These are phyloP conservation scores for Macrosoma leucophasiata DNA, from an alignment of 2,888 invertebrate species.

Conservation along the genomic window DNA sequence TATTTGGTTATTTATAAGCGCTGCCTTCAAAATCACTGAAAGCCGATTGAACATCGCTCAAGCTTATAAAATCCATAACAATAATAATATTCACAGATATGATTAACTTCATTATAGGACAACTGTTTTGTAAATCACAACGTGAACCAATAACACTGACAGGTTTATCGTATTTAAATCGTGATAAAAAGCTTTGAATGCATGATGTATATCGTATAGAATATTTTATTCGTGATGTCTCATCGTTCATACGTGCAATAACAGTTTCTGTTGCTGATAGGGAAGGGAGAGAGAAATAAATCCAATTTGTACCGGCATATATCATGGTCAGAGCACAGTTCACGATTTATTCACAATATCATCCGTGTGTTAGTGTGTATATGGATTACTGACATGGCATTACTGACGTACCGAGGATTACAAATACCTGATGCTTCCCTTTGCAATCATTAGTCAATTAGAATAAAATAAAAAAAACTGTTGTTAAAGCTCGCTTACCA, in stretches of 20 bases:
- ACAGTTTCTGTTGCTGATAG: conserved; percentile 61
- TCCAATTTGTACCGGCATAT: conserved; percentile 70
- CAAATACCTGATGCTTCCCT: too few relatives aligned
- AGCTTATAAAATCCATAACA: too few relatives aligned
- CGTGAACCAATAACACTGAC: conserved; percentile 32
- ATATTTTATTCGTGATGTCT: conserved; percentile 66
- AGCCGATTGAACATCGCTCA: too few relatives aligned
- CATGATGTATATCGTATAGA: conserved; percentile 51
- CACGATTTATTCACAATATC: conserved; percentile 62
- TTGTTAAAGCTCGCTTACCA: too few relatives aligned
- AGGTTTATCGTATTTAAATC: conserved; percentile 42
- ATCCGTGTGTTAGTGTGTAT: conserved; percentile 12
- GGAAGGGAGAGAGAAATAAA: conserved; percentile 62
- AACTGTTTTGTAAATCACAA: conserved; percentile 33
- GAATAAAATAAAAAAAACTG: too few relatives aligned
- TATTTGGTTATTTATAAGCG: too few relatives aligned
- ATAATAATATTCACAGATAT: too few relatives aligned
- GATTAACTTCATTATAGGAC: too few relatives aligned
- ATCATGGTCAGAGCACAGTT: conserved; percentile 61
- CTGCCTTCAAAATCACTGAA: too few relatives aligned
- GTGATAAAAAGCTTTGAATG: conserved; percentile 40
- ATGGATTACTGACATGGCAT: too few relatives aligned
- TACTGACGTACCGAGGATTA: too few relatives aligned
- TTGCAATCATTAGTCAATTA: too few relatives aligned
- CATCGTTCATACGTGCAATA: conserved; percentile 68